Evolutionary conservation across 2,797 vertebrate genomes (phyloP).

Genomic region (Odontamblyopus rebecca): DNA sequence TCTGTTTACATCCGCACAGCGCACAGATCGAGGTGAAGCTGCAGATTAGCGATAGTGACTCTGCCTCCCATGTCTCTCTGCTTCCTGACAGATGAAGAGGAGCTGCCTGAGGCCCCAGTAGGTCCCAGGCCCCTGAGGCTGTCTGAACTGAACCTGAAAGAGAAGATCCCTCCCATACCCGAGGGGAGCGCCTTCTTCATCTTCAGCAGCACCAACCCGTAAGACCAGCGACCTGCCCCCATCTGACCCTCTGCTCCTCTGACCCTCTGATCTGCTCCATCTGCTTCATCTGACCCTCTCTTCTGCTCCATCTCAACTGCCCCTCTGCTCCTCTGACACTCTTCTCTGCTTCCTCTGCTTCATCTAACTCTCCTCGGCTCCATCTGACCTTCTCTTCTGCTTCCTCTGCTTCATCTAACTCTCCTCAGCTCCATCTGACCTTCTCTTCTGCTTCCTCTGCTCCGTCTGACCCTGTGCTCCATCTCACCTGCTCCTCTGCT

Average conservation of each 20-base stretch:
- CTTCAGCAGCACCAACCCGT: slow-evolving; percentile 98
- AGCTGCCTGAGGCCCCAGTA: slow-evolving; percentile 90
- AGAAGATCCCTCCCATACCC: slow-evolving; percentile 94
- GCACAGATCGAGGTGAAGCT: too few species aligned
- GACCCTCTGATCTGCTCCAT: not conserved
- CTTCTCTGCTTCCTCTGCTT: not conserved
- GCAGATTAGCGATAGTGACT: too few species aligned
- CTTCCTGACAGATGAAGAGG: slow-evolving; percentile 82
- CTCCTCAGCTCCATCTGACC: not conserved
- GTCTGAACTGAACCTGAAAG: slow-evolving; percentile 93
- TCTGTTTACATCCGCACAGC: too few species aligned
- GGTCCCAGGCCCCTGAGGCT: slow-evolving; percentile 90
- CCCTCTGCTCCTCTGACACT: not conserved
- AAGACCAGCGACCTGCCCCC: slow-evolving; percentile 47
- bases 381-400: not conserved
- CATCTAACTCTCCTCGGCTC: not conserved
- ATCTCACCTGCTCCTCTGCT: too few species aligned
- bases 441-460: not conserved
- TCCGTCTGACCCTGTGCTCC: not conserved
- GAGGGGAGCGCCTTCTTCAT: slow-evolving; percentile 98
- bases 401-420: too few species aligned
- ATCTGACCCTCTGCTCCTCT: not conserved
- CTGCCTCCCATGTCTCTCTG: not conserved
- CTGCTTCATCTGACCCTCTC: too few species aligned
- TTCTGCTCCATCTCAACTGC: not conserved